Base-by-base conservation (phyloP, 2,113 vertebrate species). In the Greenwoodochromis staneri region DNA sequence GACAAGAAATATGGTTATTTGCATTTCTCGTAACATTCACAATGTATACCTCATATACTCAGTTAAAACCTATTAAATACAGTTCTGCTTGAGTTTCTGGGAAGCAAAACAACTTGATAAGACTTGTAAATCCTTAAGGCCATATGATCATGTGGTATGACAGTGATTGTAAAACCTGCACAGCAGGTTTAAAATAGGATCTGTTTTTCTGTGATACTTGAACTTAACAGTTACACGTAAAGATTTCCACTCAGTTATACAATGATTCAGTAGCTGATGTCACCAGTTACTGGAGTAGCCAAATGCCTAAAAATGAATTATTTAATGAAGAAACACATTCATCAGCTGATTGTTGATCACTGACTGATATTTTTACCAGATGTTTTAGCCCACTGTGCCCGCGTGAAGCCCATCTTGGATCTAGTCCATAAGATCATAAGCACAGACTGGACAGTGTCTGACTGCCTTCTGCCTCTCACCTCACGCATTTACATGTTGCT, bases 401-500 rank as follows among this genome's bases (percentile, higher is more conserved):
- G 98, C 10, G 99, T 99, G 55, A 99, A 98, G 84, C 99, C 99
- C 31, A 98, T 99, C 92, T 96, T 99, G 85, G 98, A 99, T 85
- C 96, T 99, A 85, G 98, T 99, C 80, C 97, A 99, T 90, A 99
- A 98, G 95, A 97, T 99, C 87, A 98, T 99, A 90, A 98, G 97
- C 92, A 98, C 97, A 2, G 99, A 99, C 87, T 97, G 98, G 89
- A 99, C 98, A 0, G 97, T 99, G 91, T 98, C 98, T 0, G 99
- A 99, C 86, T 98, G 97, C 83, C 97, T 99, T 40, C 90, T 99
- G 91, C 99, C 99, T 1, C 98, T 99, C 91, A 99, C 99, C 0
- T 99, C 99, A 2, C 98, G 99, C 12, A 98, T 99, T 94, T 99
- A 99, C 95, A 98, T 99, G 98, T 93, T 99, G 83, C 95, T 99